phyloP scores from a whole-genome alignment of 2,797 vertebrate species.

The Tangara arthus region DNA sequence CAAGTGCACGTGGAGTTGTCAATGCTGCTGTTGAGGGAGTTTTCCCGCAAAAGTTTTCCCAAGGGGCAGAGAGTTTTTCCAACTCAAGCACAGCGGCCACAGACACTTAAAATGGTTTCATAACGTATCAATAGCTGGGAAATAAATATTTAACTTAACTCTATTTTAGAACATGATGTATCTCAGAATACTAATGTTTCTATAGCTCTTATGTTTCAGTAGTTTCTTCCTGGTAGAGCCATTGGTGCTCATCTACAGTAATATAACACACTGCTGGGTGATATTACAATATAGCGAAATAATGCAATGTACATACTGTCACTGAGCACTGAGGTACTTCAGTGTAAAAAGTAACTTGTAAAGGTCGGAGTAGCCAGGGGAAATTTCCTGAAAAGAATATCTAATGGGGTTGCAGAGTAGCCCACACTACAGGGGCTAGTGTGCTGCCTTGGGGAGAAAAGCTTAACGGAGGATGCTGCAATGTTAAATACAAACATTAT shows the following conservation, averaged over 20 bases:
- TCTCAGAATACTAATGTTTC: background rate
- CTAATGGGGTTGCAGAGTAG: background rate
- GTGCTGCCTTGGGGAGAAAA: background rate
- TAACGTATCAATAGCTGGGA: background rate
- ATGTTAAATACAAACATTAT: background rate
- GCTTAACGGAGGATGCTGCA: background rate
- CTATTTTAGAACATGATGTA: background rate
- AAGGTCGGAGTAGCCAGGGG: background rate
- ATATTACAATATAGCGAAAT: background rate
- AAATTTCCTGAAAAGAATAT: background rate
- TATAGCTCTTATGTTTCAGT: background rate
- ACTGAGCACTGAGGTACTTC: background rate
- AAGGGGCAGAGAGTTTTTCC: background rate
- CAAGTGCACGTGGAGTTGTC: background rate
- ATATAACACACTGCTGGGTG: background rate
- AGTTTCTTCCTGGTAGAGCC: background rate
- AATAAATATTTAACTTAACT: constrained; percentile 47
- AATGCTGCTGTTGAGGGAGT: background rate
- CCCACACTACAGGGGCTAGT: background rate
- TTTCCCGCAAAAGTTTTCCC: background rate
- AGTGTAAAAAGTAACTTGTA: background rate
- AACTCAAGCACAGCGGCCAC: background rate
- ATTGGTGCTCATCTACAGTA: background rate
- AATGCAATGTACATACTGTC: background rate
- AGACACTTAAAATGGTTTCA: background rate